Evolutionary conservation across 2,888 invertebrate genomes (phyloP).

Genomic region (Parelbella ahira): DNA sequence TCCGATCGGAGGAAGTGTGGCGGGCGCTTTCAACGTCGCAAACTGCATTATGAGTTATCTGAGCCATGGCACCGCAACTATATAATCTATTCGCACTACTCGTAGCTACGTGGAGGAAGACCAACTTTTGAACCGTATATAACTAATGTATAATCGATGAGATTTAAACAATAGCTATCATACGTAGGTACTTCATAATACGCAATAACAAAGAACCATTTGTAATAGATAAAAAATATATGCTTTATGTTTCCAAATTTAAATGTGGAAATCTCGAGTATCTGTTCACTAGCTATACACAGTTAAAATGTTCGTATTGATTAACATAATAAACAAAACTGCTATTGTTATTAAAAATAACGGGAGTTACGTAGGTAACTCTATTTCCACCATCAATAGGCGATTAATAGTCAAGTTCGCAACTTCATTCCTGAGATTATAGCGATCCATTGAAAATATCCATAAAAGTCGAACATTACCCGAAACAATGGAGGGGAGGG

Average conservation of each 20-base stretch:
- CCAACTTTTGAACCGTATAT: neutral
- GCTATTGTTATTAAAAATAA: too few species aligned
- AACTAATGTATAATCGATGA: neutral
- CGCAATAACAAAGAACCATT: too few species aligned
- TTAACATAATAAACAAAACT: too few species aligned
- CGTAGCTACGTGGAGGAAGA: conserved; percentile 1
- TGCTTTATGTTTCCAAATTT: too few species aligned
- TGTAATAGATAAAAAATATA: too few species aligned
- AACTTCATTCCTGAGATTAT: conserved; percentile 74
- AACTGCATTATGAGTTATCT: conserved; percentile 79
- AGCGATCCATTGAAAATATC: conserved; percentile 79
- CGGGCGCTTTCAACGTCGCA: conserved; percentile 69
- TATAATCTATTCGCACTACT: conserved; percentile 39
- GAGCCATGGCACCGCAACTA: conserved; percentile 51
- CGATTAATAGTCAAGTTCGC: conserved; percentile 56
- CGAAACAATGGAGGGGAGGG: conserved; percentile 77
- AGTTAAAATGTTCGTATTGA: too few species aligned
- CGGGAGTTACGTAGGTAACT: too few species aligned
- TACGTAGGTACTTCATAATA: too few species aligned
- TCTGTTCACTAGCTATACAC: too few species aligned
- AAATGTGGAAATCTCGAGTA: too few species aligned
- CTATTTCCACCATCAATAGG: conserved; percentile 22
- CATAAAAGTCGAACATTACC: conserved; percentile 80
- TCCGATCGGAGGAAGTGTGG: conserved; percentile 77
- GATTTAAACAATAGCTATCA: too few species aligned